Base-by-base conservation (phyloP, 2,113 vertebrate genomes). In the Cottus gobio region DNA sequence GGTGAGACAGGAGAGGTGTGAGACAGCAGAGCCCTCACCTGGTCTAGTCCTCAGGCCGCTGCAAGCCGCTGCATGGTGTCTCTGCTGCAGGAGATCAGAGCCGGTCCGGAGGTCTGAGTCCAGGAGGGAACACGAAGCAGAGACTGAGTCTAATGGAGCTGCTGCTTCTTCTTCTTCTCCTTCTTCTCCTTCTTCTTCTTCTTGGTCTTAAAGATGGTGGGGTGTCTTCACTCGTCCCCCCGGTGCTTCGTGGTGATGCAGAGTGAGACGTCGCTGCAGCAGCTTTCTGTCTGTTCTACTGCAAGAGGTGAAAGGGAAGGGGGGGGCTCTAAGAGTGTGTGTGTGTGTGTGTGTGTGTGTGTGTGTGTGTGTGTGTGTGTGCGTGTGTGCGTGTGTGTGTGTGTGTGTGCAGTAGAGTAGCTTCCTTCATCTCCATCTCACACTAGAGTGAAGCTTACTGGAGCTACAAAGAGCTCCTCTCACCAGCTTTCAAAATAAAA, bases 191-290 rank as follows among this genome's bases (percentile, higher is more conserved):
- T 9, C 37, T 39, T 39, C 37, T 39, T 0, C 37, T 39, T 39
- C 37, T 39, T 39, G 7, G 8, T 10, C 37, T 39, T 16, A 3
- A 5, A 58, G n/a, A 62, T 2, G 71, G 31, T 28, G 37, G 13
- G 50, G 18, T 1, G 31, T 64, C 20, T 62, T 30, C 1, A 36
- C 15, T 46, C 13, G 46, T 42, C 39, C 39, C 11, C 30, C 3
- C 13, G 42, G 16, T 48, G 46, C 16, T 48, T 46, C 52, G 11
- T 68, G 73, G 15, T 30, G 81, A 68, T 84, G 91, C 80, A 77
- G 87, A 84, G 69, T 11, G 46, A 34, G 72, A 77, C 30, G 72
- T 44, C 18, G 42, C 81, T 87, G 88, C 89, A 70, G 91, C 86
- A 90, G 71, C 82, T 86, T 37, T 22, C 68, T n/a, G 28, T 42